phyloP scores from a whole-genome alignment of 2,113 vertebrate genomes.

The Petrocephalus zakoni region DNA sequence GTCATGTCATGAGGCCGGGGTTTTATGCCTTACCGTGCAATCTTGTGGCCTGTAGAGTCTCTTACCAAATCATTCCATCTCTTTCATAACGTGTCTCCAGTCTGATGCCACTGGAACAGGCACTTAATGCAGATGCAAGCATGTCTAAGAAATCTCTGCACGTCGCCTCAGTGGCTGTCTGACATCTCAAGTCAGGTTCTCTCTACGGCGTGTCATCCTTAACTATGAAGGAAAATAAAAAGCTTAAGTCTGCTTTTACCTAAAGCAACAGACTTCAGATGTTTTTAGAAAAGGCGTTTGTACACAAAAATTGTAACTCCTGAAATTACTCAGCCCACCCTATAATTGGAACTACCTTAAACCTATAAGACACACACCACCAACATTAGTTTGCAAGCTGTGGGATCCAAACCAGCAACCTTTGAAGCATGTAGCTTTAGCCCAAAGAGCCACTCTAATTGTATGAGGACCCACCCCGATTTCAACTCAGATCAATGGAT shows the following conservation, averaged over 20 bases:
- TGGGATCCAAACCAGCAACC: not conserved
- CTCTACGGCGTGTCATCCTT: not conserved
- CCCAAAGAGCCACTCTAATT: not conserved
- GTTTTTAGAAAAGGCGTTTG: not conserved
- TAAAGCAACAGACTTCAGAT: not conserved
- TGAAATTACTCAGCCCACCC: not conserved
- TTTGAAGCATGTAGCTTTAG: not conserved
- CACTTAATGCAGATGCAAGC: not conserved
- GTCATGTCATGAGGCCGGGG: not conserved
- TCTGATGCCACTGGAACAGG: not conserved
- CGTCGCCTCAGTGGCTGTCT: conserved; percentile 2
- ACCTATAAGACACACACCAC: not conserved
- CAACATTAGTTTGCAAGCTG: not conserved
- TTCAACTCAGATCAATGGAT: not conserved
- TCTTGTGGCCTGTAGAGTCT: not conserved
- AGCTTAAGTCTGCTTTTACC: not conserved
- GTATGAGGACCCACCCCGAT: not conserved
- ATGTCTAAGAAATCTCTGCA: conserved; percentile 10
- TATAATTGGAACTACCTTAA: not conserved
- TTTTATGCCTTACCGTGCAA: not conserved
- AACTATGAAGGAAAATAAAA: not conserved
- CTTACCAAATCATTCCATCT: not conserved
- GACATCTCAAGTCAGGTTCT: not conserved
- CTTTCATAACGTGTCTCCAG: not conserved
- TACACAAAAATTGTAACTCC: not conserved